phyloP scores from a whole-genome alignment of 2,888 invertebrate genomes.

The Notocelia uddmanniana region DNA sequence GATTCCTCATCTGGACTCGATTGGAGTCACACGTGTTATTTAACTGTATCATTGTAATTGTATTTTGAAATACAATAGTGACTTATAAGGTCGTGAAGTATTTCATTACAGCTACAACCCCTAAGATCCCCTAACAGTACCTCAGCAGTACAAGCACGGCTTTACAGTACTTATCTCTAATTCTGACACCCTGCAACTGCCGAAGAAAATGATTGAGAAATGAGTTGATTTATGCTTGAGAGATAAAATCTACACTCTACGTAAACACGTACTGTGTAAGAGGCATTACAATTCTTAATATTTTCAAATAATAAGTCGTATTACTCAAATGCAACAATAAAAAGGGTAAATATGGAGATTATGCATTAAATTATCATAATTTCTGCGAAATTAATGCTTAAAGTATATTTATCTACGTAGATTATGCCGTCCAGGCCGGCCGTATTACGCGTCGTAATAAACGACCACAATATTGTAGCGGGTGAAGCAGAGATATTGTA shows the following conservation, averaged over 20 bases:
- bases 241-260: background rate
- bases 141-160: too few relatives aligned
- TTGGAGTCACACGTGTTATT: too few relatives aligned
- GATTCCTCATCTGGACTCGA: too few relatives aligned
- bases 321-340: background rate
- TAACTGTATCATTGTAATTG: too few relatives aligned
- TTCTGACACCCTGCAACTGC: background rate
- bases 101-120: too few relatives aligned
- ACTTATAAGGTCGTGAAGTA: too few relatives aligned
- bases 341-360: slow-evolving; percentile 1
- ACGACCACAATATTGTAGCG: background rate
- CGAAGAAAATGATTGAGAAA: background rate
- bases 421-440: background rate
- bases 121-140: too few relatives aligned
- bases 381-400: background rate
- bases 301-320: background rate
- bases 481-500: background rate
- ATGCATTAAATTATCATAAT: slow-evolving; percentile 15
- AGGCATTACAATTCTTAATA: background rate
- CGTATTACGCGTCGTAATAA: slow-evolving; percentile 13
- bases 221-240: background rate
- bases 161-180: too few relatives aligned
- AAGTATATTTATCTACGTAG: slow-evolving; percentile 7
- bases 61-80: too few relatives aligned
- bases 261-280: background rate